Percentiles rank a stretch among this genome's conserved stretches.
These are phyloP conservation scores for Drosophila flavopinicola DNA, from an alignment of 2,888 invertebrate species.

Conservation along the genomic window DNA sequence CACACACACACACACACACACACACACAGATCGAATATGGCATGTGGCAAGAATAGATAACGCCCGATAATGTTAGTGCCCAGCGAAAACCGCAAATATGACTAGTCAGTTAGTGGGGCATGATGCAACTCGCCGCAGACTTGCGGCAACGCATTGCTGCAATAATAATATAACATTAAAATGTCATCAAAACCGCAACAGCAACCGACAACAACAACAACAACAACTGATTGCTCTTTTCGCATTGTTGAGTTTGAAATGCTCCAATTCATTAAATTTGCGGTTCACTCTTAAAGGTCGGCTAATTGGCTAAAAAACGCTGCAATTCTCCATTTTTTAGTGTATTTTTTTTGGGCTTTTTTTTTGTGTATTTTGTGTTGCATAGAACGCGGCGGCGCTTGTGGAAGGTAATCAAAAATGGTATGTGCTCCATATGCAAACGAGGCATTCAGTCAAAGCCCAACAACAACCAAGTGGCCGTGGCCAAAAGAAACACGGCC, in stretches of 20 bases:
- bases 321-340: slow-evolving; percentile 8
- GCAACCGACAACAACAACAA: slow-evolving; percentile 6
- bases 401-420: slow-evolving; percentile 55
- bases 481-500: slow-evolving; percentile 9
- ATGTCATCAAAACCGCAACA: slow-evolving; percentile 32
- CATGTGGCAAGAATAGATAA: slow-evolving; percentile 3
- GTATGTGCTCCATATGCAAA: slow-evolving; percentile 44
- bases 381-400: slow-evolving; percentile 53
- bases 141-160: slow-evolving; percentile 22
- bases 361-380: slow-evolving; percentile 46
- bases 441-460: slow-evolving; percentile 29
- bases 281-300: slow-evolving; percentile 44
- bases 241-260: slow-evolving; percentile 5
- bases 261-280: slow-evolving; percentile 16
- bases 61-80: slow-evolving; percentile 10
- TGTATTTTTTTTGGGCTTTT: not conserved
- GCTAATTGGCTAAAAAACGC: slow-evolving; percentile 70
- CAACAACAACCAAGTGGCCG: slow-evolving; percentile 27
- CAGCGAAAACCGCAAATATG: slow-evolving; percentile 14
- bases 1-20: not conserved
- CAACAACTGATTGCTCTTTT: not conserved
- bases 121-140: slow-evolving; percentile 9
- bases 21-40: no score
- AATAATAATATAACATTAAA: slow-evolving; percentile 27
- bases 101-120: not conserved